Evolutionary conservation across 1,140 invertebrate genomes (phyloP).

Genomic region (Neotoxoptera formosana): DNA sequence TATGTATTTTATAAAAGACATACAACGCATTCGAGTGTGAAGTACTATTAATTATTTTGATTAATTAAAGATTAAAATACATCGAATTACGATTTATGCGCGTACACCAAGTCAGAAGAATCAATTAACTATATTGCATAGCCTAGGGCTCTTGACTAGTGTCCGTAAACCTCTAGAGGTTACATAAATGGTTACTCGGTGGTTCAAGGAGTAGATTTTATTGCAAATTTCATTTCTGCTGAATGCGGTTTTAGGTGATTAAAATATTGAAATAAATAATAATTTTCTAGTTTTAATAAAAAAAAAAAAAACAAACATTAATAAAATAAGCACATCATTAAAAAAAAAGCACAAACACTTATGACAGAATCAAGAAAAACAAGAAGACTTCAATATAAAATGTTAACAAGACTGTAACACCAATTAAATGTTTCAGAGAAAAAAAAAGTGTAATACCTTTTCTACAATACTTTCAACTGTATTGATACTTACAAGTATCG

Average conservation of each 20-base stretch:
- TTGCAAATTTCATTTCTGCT: too few relatives aligned
- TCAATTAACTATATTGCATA: too few relatives aligned
- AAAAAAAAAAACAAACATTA: not conserved
- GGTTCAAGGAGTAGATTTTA: too few relatives aligned
- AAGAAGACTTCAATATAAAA: not conserved
- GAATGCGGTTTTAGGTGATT: not conserved
- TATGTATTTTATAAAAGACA: not conserved
- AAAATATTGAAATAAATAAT: not conserved
- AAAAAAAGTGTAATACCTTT: not conserved
- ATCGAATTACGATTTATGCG: too few relatives aligned
- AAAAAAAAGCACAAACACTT: not conserved
- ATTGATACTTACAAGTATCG: not conserved
- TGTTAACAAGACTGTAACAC: not conserved
- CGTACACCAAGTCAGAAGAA: too few relatives aligned
- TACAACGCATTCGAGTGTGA: too few relatives aligned
- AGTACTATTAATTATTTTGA: too few relatives aligned
- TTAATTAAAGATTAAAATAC: too few relatives aligned
- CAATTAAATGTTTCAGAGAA: not conserved
- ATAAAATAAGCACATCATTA: not conserved
- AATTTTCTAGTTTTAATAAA: not conserved
- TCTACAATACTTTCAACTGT: not conserved
- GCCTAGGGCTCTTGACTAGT: too few relatives aligned
- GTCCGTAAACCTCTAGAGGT: too few relatives aligned
- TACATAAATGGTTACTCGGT: too few relatives aligned
- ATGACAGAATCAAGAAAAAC: not conserved